Conservation (phyloP, 30 jellyfish, hydroid and myxozoan genomes). For the Turritopsis rubra region DNA sequence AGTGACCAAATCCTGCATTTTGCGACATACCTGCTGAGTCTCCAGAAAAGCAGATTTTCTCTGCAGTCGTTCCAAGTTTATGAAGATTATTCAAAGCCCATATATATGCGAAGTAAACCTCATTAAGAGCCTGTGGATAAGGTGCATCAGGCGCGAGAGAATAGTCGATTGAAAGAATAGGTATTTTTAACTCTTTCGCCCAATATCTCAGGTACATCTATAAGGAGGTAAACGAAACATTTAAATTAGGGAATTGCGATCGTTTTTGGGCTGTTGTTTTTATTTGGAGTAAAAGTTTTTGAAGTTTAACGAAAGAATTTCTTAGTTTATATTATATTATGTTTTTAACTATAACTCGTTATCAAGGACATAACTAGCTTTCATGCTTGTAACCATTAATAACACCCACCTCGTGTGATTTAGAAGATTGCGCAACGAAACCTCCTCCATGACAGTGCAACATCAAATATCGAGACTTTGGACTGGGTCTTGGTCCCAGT, state of each 20-base stretch:
- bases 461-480: constrained; percentile 57
- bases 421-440: constrained; percentile 97
- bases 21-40: constrained; percentile 99
- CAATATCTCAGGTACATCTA: constrained; percentile 79
- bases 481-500: constrained; percentile 51
- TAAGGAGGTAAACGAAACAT: background rate
- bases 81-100: constrained; percentile 83
- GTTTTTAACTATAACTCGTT: too few species aligned
- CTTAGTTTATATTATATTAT: too few species aligned
- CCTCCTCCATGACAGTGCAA: constrained; percentile 99
- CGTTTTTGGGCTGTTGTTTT: too few species aligned
- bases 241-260: too few species aligned
- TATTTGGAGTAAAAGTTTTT: too few species aligned
- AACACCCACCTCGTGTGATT: constrained; percentile 87
- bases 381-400: too few species aligned
- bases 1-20: too few species aligned
- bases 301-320: too few species aligned
- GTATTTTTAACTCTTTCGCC: constrained; percentile 90
- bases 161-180: constrained; percentile 91
- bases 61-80: constrained; percentile 82
- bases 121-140: constrained; percentile 94
- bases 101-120: constrained; percentile 77
- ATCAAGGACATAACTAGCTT: too few species aligned
- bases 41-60: constrained; percentile 75
- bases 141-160: constrained; percentile 96